Conservation (phyloP, 1,140 invertebrate species). For the Trypoxylus dichotomus region DNA sequence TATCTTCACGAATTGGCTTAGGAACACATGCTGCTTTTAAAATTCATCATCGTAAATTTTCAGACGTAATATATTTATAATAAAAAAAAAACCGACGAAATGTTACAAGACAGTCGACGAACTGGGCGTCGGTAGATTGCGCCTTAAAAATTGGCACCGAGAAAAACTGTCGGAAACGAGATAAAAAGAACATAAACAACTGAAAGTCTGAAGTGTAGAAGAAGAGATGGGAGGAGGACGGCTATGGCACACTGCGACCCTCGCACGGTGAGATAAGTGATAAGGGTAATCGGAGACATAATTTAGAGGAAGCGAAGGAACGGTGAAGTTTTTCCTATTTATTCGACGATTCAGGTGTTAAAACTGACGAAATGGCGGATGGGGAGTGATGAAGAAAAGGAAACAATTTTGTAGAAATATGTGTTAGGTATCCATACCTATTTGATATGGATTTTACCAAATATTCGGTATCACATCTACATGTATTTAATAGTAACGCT, state of each 20-base stretch:
- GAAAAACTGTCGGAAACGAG: slow-evolving; percentile 24
- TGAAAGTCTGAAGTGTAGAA: not conserved
- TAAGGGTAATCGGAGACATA: slow-evolving; percentile 23
- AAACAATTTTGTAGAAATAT: not conserved
- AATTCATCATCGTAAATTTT: not conserved
- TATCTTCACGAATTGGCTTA: too few relatives aligned
- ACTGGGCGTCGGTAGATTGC: slow-evolving; percentile 14
- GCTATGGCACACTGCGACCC: not conserved
- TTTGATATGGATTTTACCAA: too few relatives aligned
- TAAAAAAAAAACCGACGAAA: not conserved
- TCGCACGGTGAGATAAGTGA: slow-evolving; percentile 8
- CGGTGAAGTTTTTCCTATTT: slow-evolving; percentile 5
- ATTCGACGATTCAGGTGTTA: slow-evolving; percentile 17
- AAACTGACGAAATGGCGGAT: slow-evolving; percentile 1
- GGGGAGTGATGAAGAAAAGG: not conserved
- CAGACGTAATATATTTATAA: not conserved
- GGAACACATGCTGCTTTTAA: not conserved
- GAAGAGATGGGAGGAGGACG: not conserved
- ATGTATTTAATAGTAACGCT: too few relatives aligned
- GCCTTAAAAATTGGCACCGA: slow-evolving; percentile 21
- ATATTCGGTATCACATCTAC: too few relatives aligned
- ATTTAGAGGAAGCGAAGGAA: slow-evolving; percentile 12
- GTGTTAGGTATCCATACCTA: too few relatives aligned
- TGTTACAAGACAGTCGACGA: not conserved
- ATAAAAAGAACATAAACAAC: slow-evolving; percentile 24